These are phyloP conservation scores for Macaria notata DNA, from an alignment of 2,888 invertebrate species.

Conservation along the genomic window DNA sequence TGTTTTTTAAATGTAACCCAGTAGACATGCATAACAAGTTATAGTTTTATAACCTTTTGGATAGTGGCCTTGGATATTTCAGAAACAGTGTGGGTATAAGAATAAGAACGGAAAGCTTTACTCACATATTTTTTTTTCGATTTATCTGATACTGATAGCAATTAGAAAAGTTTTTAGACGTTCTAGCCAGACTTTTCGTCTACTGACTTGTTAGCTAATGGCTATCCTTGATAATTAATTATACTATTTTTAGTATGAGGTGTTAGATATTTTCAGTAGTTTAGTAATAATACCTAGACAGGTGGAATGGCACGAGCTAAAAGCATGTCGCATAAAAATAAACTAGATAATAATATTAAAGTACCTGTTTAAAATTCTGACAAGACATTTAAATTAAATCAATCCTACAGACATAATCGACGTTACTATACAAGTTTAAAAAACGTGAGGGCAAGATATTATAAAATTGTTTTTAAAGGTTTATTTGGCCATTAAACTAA, in stretches of 20 bases:
- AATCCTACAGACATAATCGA: too few species aligned
- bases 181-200: constrained; percentile 3
- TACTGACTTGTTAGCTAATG: not conserved
- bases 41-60: constrained; percentile 15
- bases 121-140: not conserved
- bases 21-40: constrained; percentile 8
- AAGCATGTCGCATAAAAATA: too few species aligned
- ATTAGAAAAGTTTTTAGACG: not conserved
- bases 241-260: not conserved
- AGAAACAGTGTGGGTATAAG: not conserved
- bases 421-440: too few species aligned
- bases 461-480: too few species aligned
- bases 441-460: too few species aligned
- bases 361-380: too few species aligned
- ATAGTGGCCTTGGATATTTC: constrained; percentile 15
- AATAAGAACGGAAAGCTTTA: not conserved
- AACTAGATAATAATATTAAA: too few species aligned
- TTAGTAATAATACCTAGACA: not conserved
- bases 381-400: too few species aligned
- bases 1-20: too few species aligned
- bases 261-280: not conserved
- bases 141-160: not conserved
- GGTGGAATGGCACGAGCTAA: too few species aligned
- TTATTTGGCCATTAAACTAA: too few species aligned
- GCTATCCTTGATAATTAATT: too few species aligned